phyloP scores from a whole-genome alignment of 2,888 invertebrate species.

The Pristionchus fissidentatus region DNA sequence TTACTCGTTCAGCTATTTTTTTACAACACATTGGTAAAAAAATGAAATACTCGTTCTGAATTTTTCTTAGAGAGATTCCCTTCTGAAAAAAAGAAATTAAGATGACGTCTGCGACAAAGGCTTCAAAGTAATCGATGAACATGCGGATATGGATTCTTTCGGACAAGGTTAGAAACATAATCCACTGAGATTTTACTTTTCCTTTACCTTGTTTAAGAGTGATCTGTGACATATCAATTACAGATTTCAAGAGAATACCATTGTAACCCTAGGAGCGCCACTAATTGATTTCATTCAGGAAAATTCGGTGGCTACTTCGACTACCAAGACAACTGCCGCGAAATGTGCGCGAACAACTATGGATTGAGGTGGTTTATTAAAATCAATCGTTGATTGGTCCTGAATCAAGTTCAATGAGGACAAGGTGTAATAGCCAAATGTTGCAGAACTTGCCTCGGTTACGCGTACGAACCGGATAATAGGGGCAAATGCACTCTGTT shows the following conservation, averaged over 20 bases:
- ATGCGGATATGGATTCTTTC: slow-evolving; percentile 32
- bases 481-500: slow-evolving; percentile 36
- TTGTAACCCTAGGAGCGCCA: not conserved
- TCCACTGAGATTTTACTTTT: not conserved
- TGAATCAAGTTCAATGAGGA: not conserved
- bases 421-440: not conserved
- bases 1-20: too few relatives aligned
- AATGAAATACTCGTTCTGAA: too few relatives aligned
- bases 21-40: not conserved
- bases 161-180: slow-evolving; percentile 41
- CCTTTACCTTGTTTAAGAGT: not conserved
- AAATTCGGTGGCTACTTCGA: slow-evolving; percentile 46
- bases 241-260: not conserved
- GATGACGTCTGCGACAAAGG: slow-evolving; percentile 14
- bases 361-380: slow-evolving; percentile 19
- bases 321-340: slow-evolving; percentile 17
- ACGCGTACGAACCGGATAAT: not conserved
- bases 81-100: not conserved
- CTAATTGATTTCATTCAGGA: not conserved
- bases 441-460: slow-evolving; percentile 2
- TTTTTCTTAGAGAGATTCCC: not conserved
- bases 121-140: slow-evolving; percentile 5
- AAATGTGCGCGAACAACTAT: slow-evolving; percentile 33
- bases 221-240: too few relatives aligned
- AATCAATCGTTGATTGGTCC: not conserved